Base-by-base conservation (phyloP, 2,888 invertebrate genomes). In the Epinotia nisella region DNA sequence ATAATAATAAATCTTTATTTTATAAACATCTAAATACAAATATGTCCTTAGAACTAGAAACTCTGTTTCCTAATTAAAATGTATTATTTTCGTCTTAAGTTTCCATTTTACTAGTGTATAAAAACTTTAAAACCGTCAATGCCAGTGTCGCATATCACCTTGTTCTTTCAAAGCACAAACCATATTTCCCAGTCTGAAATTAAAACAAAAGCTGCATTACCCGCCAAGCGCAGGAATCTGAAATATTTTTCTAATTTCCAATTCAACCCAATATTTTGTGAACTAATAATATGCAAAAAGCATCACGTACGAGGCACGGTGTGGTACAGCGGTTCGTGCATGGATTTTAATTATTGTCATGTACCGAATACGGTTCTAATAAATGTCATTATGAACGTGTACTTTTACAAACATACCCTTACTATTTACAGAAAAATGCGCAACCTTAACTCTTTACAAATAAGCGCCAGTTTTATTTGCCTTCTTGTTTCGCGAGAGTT, bases 291-390 rank as follows among this genome's bases (percentile, higher is more conserved):
- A 91, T 90, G 90, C 88, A 86, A 87, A 89, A 85, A 81, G 79
- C 80, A 76, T 78, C 86, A 89, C 89, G 90, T 90, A 84, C 90
- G 82, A 76, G 91, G 92, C 78, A 92, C 93, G 85, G 91, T 88
- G 79, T 90, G 93, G 93, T 88, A 93, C 93, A 82, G 81, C 76
- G 80, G 81, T 93, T 93, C 93, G 93, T 93, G 93, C 92, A 93
- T 93, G 87, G 89, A 87, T 93, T 93, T 93, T 93, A 93, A 93
- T 93, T 93, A 93, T 92, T 91, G 86, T 91, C 92, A 92, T 93
- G 92, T 93, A 92, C 91, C 88, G 87, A 90, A 92, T 92, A 91
- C 91, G 90, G 83, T 90, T 86, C 91, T 93, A 93, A 93, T 93
- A 93, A 93, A 93, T 92, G 93, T 92, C 92, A 93, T 92, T 92